Percentiles rank a stretch among this genome's conserved stretches.
These are phyloP conservation scores for Pseudochirops cupreus DNA, from an alignment of 2,797 vertebrate species.

Conservation along the genomic window DNA sequence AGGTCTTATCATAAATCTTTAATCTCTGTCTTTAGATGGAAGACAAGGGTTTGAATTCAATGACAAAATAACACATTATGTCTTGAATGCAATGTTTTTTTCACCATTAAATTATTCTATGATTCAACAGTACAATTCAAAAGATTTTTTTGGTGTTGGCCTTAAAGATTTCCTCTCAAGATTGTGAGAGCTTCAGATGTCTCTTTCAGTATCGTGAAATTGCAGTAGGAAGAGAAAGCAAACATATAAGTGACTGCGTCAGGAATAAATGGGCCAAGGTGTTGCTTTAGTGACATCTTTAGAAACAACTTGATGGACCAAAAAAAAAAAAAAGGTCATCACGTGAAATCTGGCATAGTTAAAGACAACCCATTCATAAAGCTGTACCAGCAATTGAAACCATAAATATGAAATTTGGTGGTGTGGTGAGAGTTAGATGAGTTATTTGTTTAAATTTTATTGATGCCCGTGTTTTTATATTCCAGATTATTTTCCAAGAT, in stretches of 20 bases:
- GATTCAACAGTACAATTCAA: neutral
- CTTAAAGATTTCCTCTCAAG: neutral
- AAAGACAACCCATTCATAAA: neutral
- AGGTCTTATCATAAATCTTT: no score
- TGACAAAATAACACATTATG: rapidly evolving
- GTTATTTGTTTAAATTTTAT: neutral
- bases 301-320: no score
- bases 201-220: neutral
- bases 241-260: rapidly evolving
- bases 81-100: rapidly evolving
- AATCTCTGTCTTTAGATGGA: neutral
- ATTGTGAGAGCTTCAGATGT: neutral
- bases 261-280: rapidly evolving
- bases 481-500: neutral
- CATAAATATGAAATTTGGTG: rapidly evolving
- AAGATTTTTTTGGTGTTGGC: slow-evolving; percentile 21
- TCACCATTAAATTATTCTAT: no score
- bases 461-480: neutral
- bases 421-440: neutral
- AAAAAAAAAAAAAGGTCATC: no score
- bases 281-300: neutral
- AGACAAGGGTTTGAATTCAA: neutral
- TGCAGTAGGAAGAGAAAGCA: neutral
- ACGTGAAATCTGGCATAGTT: neutral
- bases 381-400: rapidly evolving